Conservation (phyloP, 2,113 vertebrate genomes). For the Riparia riparia region DNA sequence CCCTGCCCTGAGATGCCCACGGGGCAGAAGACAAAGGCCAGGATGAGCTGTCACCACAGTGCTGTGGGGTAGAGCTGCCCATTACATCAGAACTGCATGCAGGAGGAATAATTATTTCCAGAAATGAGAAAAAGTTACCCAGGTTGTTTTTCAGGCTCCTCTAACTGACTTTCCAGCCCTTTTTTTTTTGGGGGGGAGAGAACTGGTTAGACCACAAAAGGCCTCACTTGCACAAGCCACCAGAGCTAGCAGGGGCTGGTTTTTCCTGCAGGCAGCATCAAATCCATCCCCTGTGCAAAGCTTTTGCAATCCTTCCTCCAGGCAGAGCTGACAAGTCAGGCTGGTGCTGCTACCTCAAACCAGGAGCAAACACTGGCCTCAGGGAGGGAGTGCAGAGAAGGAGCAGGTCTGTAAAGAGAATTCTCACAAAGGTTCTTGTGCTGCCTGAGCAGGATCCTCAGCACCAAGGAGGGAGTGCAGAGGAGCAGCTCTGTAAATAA, state of each 20-base stretch:
- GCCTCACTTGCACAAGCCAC: neutral
- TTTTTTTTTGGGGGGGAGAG: neutral
- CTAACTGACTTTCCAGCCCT: neutral
- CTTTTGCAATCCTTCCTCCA: neutral
- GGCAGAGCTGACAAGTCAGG: neutral
- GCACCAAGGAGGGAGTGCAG: rapidly evolving
- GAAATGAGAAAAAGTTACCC: neutral
- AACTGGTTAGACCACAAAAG: neutral
- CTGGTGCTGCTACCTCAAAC: neutral
- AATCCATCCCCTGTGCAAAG: neutral
- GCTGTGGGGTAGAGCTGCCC: neutral
- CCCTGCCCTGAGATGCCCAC: rapidly evolving
- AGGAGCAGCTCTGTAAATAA: neutral
- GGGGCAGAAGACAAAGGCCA: neutral
- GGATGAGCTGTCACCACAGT: rapidly evolving
- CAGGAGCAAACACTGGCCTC: neutral
- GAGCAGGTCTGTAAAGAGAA: neutral
- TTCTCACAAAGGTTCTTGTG: neutral
- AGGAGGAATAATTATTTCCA: neutral
- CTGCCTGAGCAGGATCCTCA: neutral
- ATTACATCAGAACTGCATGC: neutral
- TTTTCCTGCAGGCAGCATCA: neutral
- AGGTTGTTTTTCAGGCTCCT: neutral
- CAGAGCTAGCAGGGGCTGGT: neutral
- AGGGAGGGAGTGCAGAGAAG: neutral